Evolutionary conservation across 2,888 invertebrate species (phyloP).

Genomic region (Aplocera efformata): DNA sequence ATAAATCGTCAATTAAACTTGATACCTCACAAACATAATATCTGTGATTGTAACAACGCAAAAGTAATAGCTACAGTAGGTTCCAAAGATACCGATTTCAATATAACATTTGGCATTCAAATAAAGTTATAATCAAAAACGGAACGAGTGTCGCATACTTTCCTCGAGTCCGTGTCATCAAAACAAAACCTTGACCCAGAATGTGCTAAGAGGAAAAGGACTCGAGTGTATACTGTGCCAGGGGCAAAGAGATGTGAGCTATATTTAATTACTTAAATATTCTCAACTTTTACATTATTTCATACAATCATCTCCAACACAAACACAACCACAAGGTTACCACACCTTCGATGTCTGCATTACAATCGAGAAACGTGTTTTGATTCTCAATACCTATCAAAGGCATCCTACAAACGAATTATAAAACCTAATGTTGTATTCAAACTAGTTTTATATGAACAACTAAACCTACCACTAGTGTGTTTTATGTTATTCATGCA

Average conservation of each 20-base stretch:
- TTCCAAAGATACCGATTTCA: slow-evolving; percentile 56
- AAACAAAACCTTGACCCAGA: slow-evolving; percentile 71
- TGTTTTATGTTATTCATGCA: too few relatives aligned
- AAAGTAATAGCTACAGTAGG: too few relatives aligned
- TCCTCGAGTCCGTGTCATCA: slow-evolving; percentile 54
- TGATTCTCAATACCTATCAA: slow-evolving; percentile 7
- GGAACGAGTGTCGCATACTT: slow-evolving; percentile 38
- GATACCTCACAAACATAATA: too few relatives aligned
- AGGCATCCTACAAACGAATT: slow-evolving; percentile 10
- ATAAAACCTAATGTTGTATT: slow-evolving; percentile 10
- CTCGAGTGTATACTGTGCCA: slow-evolving; percentile 23
- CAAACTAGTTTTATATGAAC: slow-evolving; percentile 5
- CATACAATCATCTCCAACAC: background rate
- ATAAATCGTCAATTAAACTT: too few relatives aligned
- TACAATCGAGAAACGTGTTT: slow-evolving; percentile 14
- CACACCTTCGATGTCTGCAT: slow-evolving; percentile 11
- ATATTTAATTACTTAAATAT: slow-evolving; percentile 3
- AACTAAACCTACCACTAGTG: background rate
- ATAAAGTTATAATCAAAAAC: slow-evolving; percentile 2
- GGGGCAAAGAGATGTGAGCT: slow-evolving; percentile 9
- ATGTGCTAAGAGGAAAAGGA: slow-evolving; percentile 55
- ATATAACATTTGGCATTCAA: too few relatives aligned
- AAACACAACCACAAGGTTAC: background rate
- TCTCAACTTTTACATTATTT: slow-evolving; percentile 1
- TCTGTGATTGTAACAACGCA: too few relatives aligned